A percentile compares a stretch with the other conserved stretches of the same genome.
phyloP scores from a whole-genome alignment of 2,888 invertebrate genomes.

The Dioctria linearis region DNA sequence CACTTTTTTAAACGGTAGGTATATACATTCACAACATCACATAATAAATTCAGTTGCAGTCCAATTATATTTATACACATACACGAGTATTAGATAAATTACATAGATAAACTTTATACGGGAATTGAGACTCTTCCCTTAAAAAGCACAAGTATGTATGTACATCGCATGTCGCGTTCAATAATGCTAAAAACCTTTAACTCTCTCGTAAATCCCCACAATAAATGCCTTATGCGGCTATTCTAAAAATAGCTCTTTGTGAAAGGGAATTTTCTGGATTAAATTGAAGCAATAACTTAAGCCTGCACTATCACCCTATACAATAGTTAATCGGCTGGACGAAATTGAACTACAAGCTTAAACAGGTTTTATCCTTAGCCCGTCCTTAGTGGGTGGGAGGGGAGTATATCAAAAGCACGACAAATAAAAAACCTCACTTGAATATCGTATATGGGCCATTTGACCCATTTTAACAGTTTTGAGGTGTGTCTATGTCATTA shows the following conservation, averaged over 20 bases:
- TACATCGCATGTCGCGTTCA: too few relatives aligned
- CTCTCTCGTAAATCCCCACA: slow-evolving; percentile 19
- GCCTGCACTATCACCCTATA: too few relatives aligned
- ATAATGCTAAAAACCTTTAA: background rate
- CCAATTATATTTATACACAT: too few relatives aligned
- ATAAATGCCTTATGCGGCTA: background rate
- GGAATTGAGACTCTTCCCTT: too few relatives aligned
- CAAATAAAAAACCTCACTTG: slow-evolving; percentile 6
- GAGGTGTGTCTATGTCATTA: background rate
- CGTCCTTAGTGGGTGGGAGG: background rate
- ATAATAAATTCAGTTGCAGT: too few relatives aligned
- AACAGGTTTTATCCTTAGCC: background rate
- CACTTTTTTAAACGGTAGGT: too few relatives aligned
- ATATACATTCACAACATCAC: too few relatives aligned
- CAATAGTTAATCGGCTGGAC: background rate
- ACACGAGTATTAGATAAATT: too few relatives aligned
- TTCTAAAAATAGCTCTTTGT: slow-evolving; percentile 4
- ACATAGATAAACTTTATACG: too few relatives aligned
- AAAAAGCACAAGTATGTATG: too few relatives aligned
- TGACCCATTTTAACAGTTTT: slow-evolving; percentile 7
- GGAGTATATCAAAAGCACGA: background rate
- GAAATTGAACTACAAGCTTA: background rate
- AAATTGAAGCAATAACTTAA: too few relatives aligned
- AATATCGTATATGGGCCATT: slow-evolving; percentile 14
- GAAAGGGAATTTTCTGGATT: too few relatives aligned